These are phyloP conservation scores for Danionella cerebrum DNA, from an alignment of 2,113 vertebrate genomes.

Conservation along the genomic window DNA sequence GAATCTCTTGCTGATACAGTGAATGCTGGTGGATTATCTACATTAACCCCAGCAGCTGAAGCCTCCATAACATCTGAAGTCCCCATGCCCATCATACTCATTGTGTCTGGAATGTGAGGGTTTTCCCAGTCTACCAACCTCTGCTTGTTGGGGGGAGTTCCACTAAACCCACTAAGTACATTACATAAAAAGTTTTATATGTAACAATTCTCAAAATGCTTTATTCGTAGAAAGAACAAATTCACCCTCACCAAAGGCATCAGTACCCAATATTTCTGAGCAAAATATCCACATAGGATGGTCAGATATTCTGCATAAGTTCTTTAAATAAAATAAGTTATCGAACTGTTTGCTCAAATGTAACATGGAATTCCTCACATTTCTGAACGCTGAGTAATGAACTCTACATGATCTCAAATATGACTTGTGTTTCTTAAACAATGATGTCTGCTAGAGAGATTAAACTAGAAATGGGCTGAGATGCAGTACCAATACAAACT, in stretches of 20 bases:
- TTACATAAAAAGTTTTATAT: too few species aligned
- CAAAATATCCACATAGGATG: neutral
- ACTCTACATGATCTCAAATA: neutral
- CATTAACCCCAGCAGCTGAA: conserved; percentile 52
- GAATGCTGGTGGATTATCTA: conserved; percentile 36
- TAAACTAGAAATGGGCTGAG: neutral
- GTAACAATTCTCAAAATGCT: too few species aligned
- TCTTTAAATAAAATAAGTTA: neutral
- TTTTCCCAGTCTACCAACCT: conserved; percentile 59
- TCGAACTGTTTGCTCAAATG: neutral
- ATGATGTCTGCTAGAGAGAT: conserved; percentile 10
- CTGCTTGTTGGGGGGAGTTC: too few species aligned
- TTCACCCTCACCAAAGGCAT: too few species aligned
- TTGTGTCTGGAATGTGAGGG: conserved; percentile 49
- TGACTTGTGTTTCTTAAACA: conserved; percentile 5
- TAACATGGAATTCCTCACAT: neutral
- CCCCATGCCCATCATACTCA: conserved; percentile 40
- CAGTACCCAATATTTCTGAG: too few species aligned
- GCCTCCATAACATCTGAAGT: conserved; percentile 52
- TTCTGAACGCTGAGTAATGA: neutral
- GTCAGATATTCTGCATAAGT: neutral
- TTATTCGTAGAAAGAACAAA: too few species aligned
- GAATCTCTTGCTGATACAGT: conserved; percentile 42
- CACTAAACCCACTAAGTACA: too few species aligned
- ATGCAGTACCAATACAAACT: conserved; percentile 8